phyloP scores from a whole-genome alignment of 2,797 vertebrate genomes.

The Myotis pilosus region DNA sequence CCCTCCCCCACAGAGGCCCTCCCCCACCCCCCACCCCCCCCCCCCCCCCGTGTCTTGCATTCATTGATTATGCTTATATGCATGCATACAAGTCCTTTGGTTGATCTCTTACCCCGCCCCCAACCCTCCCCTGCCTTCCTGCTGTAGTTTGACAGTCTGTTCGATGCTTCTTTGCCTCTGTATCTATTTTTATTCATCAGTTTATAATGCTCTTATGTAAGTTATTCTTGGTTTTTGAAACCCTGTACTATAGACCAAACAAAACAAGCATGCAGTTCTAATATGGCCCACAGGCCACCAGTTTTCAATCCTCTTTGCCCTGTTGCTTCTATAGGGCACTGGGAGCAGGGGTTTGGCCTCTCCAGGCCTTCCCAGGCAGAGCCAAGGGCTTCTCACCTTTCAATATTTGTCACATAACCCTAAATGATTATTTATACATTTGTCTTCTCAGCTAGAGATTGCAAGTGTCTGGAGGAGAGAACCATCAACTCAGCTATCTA shows the following conservation, averaged over 20 bases:
- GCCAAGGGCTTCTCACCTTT: not conserved
- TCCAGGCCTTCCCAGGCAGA: not conserved
- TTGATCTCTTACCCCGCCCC: too few relatives aligned
- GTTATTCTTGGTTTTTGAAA: constrained; percentile 14
- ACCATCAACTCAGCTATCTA: not conserved
- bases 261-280: not conserved
- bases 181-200: too few relatives aligned
- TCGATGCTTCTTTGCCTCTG: too few relatives aligned
- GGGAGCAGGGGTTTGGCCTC: not conserved
- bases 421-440: not conserved
- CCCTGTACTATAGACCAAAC: not conserved
- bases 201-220: not conserved
- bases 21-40: too few relatives aligned
- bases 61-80: too few relatives aligned
- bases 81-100: too few relatives aligned
- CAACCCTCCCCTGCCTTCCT: too few relatives aligned
- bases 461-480: not conserved
- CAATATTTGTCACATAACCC: not conserved
- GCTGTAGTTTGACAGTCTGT: too few relatives aligned
- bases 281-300: too few relatives aligned
- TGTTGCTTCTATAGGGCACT: not conserved
- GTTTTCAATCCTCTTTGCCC: not conserved
- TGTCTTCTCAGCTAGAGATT: constrained; percentile 31
- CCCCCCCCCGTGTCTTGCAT: too few relatives aligned
- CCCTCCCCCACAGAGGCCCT: too few relatives aligned